Evolutionary conservation across 1,140 invertebrate genomes (phyloP).

Genomic region (Cyclina sinensis): DNA sequence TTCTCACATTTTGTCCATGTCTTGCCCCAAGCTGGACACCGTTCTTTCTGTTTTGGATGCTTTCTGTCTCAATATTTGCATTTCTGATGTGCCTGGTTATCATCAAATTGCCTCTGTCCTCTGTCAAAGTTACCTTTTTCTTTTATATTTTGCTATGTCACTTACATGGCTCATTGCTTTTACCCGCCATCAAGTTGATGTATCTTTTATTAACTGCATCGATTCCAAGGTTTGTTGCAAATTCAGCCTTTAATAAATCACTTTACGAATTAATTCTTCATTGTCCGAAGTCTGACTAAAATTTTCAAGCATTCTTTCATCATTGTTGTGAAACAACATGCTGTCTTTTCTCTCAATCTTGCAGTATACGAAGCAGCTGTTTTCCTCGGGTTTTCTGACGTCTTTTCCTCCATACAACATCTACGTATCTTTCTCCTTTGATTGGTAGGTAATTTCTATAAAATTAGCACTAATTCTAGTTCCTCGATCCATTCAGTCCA

Average conservation of each 20-base stretch:
- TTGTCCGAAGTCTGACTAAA: neutral
- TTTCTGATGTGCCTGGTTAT: too few relatives aligned
- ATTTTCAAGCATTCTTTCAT: neutral
- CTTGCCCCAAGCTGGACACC: neutral
- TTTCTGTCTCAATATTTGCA: too few relatives aligned
- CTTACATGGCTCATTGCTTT: neutral
- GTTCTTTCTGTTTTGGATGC: neutral
- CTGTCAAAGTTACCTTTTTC: too few relatives aligned
- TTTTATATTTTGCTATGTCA: neutral
- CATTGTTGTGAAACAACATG: neutral
- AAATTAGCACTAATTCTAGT: neutral
- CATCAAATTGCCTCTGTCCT: too few relatives aligned
- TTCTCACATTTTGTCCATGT: neutral
- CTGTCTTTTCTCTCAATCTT: too few relatives aligned
- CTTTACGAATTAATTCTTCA: too few relatives aligned
- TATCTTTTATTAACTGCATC: too few relatives aligned
- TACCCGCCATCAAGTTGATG: neutral
- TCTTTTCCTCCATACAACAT: conserved; percentile 11
- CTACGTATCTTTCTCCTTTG: neutral
- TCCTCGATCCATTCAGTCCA: neutral
- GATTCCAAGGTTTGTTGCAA: too few relatives aligned
- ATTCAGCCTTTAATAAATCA: too few relatives aligned
- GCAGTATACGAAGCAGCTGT: neutral
- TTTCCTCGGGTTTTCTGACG: neutral
- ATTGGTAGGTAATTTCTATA: neutral